Percentiles rank a stretch among this genome's conserved stretches.
phyloP scores from a whole-genome alignment of 2,797 vertebrate species.

The Anas capensis region DNA sequence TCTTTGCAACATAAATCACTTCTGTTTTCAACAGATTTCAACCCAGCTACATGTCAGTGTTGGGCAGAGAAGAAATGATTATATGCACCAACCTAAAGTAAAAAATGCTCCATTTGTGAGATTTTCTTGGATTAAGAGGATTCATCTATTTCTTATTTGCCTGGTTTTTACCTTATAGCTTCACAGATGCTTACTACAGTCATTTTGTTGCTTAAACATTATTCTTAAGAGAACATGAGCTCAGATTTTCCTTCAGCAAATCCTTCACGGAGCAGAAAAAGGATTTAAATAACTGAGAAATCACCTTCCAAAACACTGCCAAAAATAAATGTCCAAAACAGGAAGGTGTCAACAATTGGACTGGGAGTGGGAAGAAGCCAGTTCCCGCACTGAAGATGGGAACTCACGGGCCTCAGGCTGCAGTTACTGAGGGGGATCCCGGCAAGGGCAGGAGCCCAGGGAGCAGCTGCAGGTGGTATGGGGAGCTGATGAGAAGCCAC shows the following conservation, averaged over 20 bases:
- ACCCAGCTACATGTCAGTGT: neutral
- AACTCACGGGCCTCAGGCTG: neutral
- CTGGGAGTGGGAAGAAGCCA: neutral
- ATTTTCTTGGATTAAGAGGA: neutral
- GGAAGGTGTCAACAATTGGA: fast-evolving
- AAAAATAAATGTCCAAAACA: neutral
- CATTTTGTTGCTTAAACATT: neutral
- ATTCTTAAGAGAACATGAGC: neutral
- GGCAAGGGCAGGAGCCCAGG: neutral
- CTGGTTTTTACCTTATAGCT: neutral
- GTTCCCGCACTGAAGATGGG: neutral
- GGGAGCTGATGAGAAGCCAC: neutral
- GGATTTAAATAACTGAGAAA: neutral
- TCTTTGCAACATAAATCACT: neutral
- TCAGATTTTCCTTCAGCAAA: neutral
- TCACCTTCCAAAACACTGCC: neutral
- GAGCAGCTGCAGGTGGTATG: fast-evolving
- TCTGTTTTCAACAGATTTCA: neutral
- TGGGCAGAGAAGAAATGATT: neutral
- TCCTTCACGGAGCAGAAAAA: neutral
- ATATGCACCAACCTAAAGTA: neutral
- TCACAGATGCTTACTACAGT: neutral
- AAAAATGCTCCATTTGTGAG: neutral
- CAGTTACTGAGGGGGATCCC: neutral
- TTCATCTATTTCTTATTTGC: neutral